Evolutionary conservation across 2,113 vertebrate species (phyloP).

Genomic region (Galeopterus variegatus): DNA sequence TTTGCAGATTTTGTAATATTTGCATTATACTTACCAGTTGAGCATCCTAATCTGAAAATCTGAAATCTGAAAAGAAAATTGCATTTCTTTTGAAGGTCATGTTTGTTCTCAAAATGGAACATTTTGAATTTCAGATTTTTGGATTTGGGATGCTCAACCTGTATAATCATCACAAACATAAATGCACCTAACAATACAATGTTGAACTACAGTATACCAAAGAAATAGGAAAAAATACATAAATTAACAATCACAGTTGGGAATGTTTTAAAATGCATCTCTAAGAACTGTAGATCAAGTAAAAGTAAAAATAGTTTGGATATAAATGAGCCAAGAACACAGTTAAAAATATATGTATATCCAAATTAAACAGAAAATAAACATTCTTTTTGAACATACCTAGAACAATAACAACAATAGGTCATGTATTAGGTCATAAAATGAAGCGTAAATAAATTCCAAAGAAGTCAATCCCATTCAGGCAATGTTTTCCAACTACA

Average conservation of each 20-base stretch:
- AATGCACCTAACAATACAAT: neutral
- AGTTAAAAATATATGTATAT: neutral
- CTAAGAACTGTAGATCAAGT: neutral
- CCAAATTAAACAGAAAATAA: neutral
- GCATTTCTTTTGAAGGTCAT: too few species aligned
- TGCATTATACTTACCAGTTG: too few species aligned
- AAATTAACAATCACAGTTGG: neutral
- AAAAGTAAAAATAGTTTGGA: neutral
- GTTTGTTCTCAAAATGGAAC: too few species aligned
- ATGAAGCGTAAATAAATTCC: neutral
- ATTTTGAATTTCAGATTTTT: too few species aligned
- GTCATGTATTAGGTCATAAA: neutral
- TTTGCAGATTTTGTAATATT: too few species aligned
- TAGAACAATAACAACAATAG: neutral
- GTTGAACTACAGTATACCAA: neutral
- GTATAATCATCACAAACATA: neutral
- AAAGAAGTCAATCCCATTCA: neutral
- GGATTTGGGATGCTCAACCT: too few species aligned
- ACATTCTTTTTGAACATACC: neutral
- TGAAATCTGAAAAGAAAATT: too few species aligned
- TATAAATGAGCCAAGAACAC: neutral
- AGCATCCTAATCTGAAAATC: too few species aligned
- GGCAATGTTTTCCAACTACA: neutral
- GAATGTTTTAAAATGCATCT: neutral
- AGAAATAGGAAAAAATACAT: conserved; percentile 35